Evolutionary conservation across 1,140 invertebrate species (phyloP).

Genomic region (Diorhabda elongata): DNA sequence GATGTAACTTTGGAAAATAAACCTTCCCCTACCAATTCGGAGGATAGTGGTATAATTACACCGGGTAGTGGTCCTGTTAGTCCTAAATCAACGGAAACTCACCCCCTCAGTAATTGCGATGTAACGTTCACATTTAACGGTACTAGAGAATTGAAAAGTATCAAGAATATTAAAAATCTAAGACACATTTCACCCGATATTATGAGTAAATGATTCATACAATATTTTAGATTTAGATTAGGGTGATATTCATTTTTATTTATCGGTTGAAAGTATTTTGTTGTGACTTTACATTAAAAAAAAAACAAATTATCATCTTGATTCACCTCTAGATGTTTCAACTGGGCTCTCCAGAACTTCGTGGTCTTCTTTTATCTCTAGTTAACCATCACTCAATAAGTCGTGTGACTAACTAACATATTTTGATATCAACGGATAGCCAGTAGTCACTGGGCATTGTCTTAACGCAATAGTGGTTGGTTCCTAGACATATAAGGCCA

Average conservation of each 20-base stretch:
- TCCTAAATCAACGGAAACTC: constrained; percentile 45
- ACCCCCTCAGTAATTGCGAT: constrained; percentile 56
- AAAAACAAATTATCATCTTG: no score
- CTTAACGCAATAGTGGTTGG: no score
- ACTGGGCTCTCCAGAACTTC: no score
- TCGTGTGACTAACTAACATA: no score
- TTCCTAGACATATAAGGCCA: no score
- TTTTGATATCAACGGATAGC: no score
- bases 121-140: constrained; percentile 64
- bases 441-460: no score
- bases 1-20: constrained; percentile 21
- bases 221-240: constrained; percentile 7
- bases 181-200: constrained; percentile 41
- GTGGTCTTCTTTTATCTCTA: no score
- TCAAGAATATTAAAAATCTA: constrained; percentile 46
- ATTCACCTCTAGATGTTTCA: no score
- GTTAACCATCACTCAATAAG: no score
- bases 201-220: constrained; percentile 18
- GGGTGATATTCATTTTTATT: constrained; percentile 10
- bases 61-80: constrained; percentile 40
- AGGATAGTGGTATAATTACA: constrained; percentile 45
- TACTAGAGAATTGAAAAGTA: constrained; percentile 61
- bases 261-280: neutral
- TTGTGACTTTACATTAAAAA: no score
- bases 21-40: constrained; percentile 30